These are phyloP conservation scores for Holothuria scabra DNA, from an alignment of 53 echinoderm and acorn worm species.

Conservation along the genomic window DNA sequence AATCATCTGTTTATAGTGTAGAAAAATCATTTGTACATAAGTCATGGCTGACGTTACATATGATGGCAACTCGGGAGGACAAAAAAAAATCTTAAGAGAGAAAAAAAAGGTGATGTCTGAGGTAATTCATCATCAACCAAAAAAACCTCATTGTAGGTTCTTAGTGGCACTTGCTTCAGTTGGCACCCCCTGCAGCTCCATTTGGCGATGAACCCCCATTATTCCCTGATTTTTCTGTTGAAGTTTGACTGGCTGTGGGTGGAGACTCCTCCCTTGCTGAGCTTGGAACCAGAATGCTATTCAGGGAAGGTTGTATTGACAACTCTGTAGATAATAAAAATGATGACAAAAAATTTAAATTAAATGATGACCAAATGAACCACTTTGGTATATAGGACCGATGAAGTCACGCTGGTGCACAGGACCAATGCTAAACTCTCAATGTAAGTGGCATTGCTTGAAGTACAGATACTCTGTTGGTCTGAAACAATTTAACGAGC, in stretches of 20 bases:
- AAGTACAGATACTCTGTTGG: too few species aligned
- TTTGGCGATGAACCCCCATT: constrained; percentile 14
- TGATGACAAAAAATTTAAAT: too few species aligned
- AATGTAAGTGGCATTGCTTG: too few species aligned
- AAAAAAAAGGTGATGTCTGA: too few species aligned
- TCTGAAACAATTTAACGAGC: too few species aligned
- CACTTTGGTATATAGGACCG: too few species aligned
- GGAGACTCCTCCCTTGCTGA: constrained; percentile 36
- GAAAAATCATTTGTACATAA: constrained; percentile 1
- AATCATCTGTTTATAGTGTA: constrained; percentile 26
- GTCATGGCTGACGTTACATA: too few species aligned
- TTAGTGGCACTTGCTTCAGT: not conserved
- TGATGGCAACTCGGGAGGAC: too few species aligned
- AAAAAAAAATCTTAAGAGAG: too few species aligned
- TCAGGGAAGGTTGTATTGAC: constrained; percentile 50
- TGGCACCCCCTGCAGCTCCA: constrained; percentile 28
- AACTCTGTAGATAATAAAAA: constrained; percentile 18
- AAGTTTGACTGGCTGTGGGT: constrained; percentile 37
- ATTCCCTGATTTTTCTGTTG: constrained; percentile 26
- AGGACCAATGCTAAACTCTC: too few species aligned
- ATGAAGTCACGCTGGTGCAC: too few species aligned
- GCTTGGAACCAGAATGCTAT: constrained; percentile 46
- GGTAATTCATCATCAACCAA: not conserved
- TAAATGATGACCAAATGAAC: too few species aligned
- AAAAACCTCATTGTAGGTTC: not conserved